Evolutionary conservation across 2,888 invertebrate species (phyloP).

Genomic region (Epinotia nisella): DNA sequence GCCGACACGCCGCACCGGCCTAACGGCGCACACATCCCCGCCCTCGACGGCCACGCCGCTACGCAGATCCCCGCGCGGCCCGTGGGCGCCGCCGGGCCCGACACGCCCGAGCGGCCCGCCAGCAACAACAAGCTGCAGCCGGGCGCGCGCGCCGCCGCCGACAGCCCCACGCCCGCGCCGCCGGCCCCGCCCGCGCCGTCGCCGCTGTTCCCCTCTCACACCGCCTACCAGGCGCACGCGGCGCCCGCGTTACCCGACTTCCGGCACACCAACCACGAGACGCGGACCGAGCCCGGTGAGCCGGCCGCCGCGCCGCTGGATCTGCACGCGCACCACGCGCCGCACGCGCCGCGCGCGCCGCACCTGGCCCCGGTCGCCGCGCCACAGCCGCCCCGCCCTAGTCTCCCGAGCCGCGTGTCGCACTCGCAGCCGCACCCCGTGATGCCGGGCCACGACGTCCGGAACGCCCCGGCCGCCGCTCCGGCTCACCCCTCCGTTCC

Average conservation of each 20-base stretch:
- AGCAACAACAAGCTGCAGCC: slow-evolving; percentile 77
- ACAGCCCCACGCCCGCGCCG: slow-evolving; percentile 78
- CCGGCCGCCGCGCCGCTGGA: slow-evolving; percentile 71
- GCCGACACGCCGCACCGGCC: slow-evolving; percentile 75
- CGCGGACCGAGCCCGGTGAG: slow-evolving; percentile 74
- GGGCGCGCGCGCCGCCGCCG: slow-evolving; percentile 78
- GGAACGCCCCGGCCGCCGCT: slow-evolving; percentile 59
- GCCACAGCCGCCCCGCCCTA: slow-evolving; percentile 60
- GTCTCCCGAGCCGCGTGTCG: slow-evolving; percentile 67
- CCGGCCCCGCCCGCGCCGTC: slow-evolving; percentile 77
- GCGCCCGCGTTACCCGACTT: slow-evolving; percentile 79
- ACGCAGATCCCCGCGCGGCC: slow-evolving; percentile 78
- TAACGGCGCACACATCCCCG: slow-evolving; percentile 76
- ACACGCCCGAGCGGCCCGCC: slow-evolving; percentile 77
- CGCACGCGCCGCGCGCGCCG: slow-evolving; percentile 55
- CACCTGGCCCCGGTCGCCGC: slow-evolving; percentile 53
- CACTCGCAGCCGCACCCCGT: slow-evolving; percentile 69
- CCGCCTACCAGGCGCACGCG: slow-evolving; percentile 80
- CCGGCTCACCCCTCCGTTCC: slow-evolving; percentile 69
- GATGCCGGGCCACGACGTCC: slow-evolving; percentile 70
- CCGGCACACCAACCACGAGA: slow-evolving; percentile 83
- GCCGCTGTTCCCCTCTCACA: slow-evolving; percentile 76
- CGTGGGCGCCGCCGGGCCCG: slow-evolving; percentile 75
- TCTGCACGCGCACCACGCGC: slow-evolving; percentile 66
- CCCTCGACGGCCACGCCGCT: slow-evolving; percentile 76